These are phyloP conservation scores for Hylaeus volcanicus DNA, from an alignment of 1,140 invertebrate species.

Conservation along the genomic window DNA sequence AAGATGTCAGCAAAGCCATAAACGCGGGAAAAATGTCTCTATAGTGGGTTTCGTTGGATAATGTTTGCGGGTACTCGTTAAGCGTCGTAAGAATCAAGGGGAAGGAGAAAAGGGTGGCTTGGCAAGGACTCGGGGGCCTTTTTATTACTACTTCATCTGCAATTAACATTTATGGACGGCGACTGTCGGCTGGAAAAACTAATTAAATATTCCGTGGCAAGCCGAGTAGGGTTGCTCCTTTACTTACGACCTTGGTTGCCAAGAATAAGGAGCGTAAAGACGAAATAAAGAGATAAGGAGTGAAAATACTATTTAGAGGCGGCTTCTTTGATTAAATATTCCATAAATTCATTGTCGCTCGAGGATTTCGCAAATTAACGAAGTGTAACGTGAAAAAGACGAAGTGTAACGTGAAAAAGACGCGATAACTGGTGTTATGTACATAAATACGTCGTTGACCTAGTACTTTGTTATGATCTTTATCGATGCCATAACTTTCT, in stretches of 20 bases:
- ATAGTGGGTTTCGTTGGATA: slow-evolving; percentile 65
- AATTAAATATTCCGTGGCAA: slow-evolving; percentile 79
- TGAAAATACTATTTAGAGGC: neutral
- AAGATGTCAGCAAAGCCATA: slow-evolving; percentile 55
- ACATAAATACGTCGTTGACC: neutral
- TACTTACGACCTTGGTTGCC: slow-evolving; percentile 41
- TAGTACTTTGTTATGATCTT: no score
- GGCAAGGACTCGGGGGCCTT: slow-evolving; percentile 50
- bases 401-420: neutral
- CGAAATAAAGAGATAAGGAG: slow-evolving; percentile 52
- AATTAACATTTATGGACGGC: slow-evolving; percentile 81
- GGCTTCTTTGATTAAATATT: slow-evolving; percentile 4
- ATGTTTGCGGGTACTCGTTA: slow-evolving; percentile 71
- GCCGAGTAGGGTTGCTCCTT: slow-evolving; percentile 29
- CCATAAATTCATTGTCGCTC: neutral
- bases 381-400: neutral
- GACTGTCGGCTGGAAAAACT: slow-evolving; percentile 77
- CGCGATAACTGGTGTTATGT: neutral
- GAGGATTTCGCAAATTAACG: neutral
- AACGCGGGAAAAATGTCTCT: slow-evolving; percentile 69
- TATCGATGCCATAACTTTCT: no score
- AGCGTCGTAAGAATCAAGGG: slow-evolving; percentile 70
- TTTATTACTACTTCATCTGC: slow-evolving; percentile 81
- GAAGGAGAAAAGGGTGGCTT: slow-evolving; percentile 40
- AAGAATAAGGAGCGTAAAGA: slow-evolving; percentile 52